phyloP scores from a whole-genome alignment of 2,888 invertebrate genomes.

The Sepioteuthis lessoniana region DNA sequence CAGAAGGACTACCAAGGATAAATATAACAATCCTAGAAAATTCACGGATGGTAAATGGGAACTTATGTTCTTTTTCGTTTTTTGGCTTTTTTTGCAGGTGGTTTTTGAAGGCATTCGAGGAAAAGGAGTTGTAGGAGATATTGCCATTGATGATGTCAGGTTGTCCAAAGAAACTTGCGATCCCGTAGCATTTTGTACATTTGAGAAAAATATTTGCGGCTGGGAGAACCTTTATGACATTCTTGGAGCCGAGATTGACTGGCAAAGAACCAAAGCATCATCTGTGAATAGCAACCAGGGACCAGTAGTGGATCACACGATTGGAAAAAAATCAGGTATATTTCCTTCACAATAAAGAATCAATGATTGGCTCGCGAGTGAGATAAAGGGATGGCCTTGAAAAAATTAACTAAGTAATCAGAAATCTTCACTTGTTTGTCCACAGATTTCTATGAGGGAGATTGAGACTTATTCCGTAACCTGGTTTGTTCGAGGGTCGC shows the following conservation, averaged over 20 bases:
- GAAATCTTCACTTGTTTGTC: too few relatives aligned
- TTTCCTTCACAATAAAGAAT: background rate
- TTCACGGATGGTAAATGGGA: too few relatives aligned
- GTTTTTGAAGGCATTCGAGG: constrained; percentile 40
- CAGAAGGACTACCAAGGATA: too few relatives aligned
- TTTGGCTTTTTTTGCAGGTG: background rate
- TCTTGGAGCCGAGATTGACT: constrained; percentile 63
- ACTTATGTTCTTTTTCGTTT: background rate
- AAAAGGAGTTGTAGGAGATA: background rate
- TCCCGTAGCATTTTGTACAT: constrained; percentile 65
- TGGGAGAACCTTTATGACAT: constrained; percentile 56
- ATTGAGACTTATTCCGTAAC: too few relatives aligned
- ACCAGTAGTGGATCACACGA: constrained; percentile 67
- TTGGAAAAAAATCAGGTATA: constrained; percentile 57
- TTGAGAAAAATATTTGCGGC: constrained; percentile 66
- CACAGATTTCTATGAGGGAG: too few relatives aligned
- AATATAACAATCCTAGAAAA: too few relatives aligned
- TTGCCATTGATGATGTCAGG: constrained; percentile 46
- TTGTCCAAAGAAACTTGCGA: constrained; percentile 58
- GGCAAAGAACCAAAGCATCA: constrained; percentile 55
- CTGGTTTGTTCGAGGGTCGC: too few relatives aligned
- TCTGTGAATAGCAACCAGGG: constrained; percentile 55
- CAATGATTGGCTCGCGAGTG: too few relatives aligned
- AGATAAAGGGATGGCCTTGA: too few relatives aligned
- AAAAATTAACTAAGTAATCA: too few relatives aligned